These are phyloP conservation scores for Patella caerulea DNA, from an alignment of 2,888 invertebrate genomes.

Conservation along the genomic window DNA sequence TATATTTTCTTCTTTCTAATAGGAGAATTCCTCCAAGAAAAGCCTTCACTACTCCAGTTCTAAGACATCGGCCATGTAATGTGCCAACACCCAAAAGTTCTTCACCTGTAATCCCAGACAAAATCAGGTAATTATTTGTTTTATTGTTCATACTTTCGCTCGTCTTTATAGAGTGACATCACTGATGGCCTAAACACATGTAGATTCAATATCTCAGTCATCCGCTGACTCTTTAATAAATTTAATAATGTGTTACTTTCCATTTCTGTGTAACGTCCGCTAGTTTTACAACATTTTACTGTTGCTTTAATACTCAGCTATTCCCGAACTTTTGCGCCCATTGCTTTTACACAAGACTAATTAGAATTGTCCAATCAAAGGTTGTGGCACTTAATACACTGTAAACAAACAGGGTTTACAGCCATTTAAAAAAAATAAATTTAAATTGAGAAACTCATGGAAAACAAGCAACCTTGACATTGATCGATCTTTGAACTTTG, in stretches of 20 bases:
- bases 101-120: conserved; percentile 44
- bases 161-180: too few relatives aligned
- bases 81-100: conserved; percentile 50
- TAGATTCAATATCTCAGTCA: neutral
- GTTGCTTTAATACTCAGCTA: too few relatives aligned
- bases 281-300: too few relatives aligned
- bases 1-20: conserved; percentile 5
- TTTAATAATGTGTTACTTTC: neutral
- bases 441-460: too few relatives aligned
- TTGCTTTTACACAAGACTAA: too few relatives aligned
- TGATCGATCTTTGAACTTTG: too few relatives aligned
- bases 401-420: too few relatives aligned
- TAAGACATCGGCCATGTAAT: conserved; percentile 47
- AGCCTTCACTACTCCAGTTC: conserved; percentile 57
- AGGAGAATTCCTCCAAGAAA: conserved; percentile 48
- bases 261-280: neutral
- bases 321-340: too few relatives aligned
- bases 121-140: conserved; percentile 25
- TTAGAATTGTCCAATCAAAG: too few relatives aligned
- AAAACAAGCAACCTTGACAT: too few relatives aligned
- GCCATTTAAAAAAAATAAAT: too few relatives aligned
- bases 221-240: neutral
- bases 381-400: too few relatives aligned
- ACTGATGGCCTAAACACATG: neutral
- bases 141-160: neutral